phyloP scores from a whole-genome alignment of 2,888 invertebrate species.

The Erebia epiphron region DNA sequence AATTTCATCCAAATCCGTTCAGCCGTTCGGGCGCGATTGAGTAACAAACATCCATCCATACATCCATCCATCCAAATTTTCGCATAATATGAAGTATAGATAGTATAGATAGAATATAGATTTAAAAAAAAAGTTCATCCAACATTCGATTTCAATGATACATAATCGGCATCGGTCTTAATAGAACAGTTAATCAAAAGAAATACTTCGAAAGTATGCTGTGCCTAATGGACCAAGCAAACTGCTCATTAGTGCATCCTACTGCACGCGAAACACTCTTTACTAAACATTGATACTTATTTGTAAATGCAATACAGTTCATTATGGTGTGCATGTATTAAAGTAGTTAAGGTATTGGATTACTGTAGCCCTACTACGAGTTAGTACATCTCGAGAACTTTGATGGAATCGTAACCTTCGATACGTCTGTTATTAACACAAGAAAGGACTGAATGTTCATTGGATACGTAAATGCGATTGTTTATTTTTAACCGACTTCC shows the following conservation, averaged over 20 bases:
- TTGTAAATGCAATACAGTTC: constrained; percentile 1
- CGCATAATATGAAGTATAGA: too few species aligned
- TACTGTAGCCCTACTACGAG: neutral
- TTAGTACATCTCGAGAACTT: neutral
- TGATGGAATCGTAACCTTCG: neutral
- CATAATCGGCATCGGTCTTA: constrained; percentile 3
- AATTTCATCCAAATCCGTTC: too few species aligned
- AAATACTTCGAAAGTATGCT: constrained; percentile 54
- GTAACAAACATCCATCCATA: too few species aligned
- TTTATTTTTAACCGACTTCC: too few species aligned
- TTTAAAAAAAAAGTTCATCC: neutral
- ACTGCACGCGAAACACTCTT: neutral
- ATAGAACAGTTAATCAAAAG: constrained; percentile 14
- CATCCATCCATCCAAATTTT: too few species aligned
- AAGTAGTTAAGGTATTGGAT: neutral
- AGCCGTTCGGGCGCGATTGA: too few species aligned
- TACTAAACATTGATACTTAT: constrained; percentile 1
- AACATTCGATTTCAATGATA: constrained; percentile 9
- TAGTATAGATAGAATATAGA: too few species aligned
- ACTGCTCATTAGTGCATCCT: constrained; percentile 30
- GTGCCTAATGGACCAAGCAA: constrained; percentile 50
- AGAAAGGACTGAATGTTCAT: too few species aligned
- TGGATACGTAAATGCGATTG: too few species aligned
- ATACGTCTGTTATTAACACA: neutral
- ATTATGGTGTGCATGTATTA: neutral